phyloP scores from a whole-genome alignment of 1,140 invertebrate genomes.

The Aphelinus atriplicis region DNA sequence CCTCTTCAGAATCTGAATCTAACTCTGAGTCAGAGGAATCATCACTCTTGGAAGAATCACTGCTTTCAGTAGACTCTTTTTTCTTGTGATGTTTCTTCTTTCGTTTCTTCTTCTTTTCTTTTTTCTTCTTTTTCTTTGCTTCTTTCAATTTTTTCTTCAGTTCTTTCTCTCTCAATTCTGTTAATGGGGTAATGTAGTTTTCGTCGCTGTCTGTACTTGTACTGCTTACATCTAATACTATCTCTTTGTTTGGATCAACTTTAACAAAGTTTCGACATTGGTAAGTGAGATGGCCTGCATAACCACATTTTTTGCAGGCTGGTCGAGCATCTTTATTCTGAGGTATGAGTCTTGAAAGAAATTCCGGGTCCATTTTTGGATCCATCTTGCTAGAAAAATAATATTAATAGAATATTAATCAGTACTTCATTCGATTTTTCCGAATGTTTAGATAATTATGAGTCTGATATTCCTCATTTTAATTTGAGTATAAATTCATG shows the following conservation, averaged over 20 bases:
- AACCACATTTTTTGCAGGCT: constrained; percentile 93
- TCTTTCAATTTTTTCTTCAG: constrained; percentile 71
- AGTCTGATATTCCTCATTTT: too few relatives aligned
- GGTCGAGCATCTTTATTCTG: constrained; percentile 79
- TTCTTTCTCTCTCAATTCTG: constrained; percentile 81
- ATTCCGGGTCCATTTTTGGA: constrained; percentile 60
- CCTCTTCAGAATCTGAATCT: constrained; percentile 46
- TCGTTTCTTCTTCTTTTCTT: constrained; percentile 65
- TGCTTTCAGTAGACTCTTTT: constrained; percentile 48
- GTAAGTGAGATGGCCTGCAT: constrained; percentile 94
- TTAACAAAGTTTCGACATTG: constrained; percentile 97
- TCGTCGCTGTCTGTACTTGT: constrained; percentile 87
- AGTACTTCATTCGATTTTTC: too few relatives aligned
- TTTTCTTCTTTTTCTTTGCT: constrained; percentile 67
- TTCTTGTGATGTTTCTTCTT: constrained; percentile 54
- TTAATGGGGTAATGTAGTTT: constrained; percentile 84
- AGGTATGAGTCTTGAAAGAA: constrained; percentile 65
- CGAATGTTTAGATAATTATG: too few relatives aligned
- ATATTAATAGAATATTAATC: too few relatives aligned
- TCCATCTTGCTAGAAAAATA: too few relatives aligned
- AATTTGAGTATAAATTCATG: too few relatives aligned
- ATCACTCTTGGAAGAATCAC: constrained; percentile 46
- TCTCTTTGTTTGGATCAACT: constrained; percentile 84
- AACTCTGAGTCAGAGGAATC: constrained; percentile 47
- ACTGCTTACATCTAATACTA: constrained; percentile 93